phyloP scores from a whole-genome alignment of 1,140 invertebrate species.

The Lepidostoma basale region DNA sequence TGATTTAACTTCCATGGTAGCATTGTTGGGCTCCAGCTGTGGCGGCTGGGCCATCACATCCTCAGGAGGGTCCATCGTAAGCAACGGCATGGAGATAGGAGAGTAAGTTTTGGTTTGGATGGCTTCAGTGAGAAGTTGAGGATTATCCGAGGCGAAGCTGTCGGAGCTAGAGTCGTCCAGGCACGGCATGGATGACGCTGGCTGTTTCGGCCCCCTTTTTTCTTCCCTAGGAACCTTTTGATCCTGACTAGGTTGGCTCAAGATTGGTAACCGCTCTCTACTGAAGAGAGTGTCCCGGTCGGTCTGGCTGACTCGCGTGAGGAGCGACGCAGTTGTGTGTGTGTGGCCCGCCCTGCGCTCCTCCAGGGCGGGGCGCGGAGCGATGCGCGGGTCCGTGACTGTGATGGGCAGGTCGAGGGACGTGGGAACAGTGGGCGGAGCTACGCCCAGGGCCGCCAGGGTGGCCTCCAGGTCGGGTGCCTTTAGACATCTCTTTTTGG shows the following conservation, averaged over 20 bases:
- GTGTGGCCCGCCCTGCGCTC: not conserved
- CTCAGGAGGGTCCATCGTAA: slow-evolving; percentile 37
- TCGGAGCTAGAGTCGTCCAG: slow-evolving; percentile 41
- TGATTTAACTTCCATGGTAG: not conserved
- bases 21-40: too few species aligned
- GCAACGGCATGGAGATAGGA: slow-evolving; percentile 43
- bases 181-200: slow-evolving; percentile 41
- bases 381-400: slow-evolving; percentile 70
- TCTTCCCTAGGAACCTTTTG: slow-evolving; percentile 4
- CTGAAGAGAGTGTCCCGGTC: not conserved
- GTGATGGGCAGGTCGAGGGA: slow-evolving; percentile 73
- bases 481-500: slow-evolving; percentile 58
- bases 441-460: slow-evolving; percentile 63
- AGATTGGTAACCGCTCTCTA: not conserved
- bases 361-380: slow-evolving; percentile 48
- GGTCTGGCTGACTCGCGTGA: slow-evolving; percentile 3
- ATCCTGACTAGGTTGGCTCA: not conserved
- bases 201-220: not conserved
- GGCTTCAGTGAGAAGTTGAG: slow-evolving; percentile 12
- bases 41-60: not conserved
- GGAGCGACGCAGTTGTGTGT: not conserved
- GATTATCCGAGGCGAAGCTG: slow-evolving; percentile 24
- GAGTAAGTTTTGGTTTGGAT: slow-evolving; percentile 39
- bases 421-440: slow-evolving; percentile 62
- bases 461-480: slow-evolving; percentile 62